phyloP scores from a whole-genome alignment of 2,797 vertebrate genomes.

The Artibeus jamaicensis region DNA sequence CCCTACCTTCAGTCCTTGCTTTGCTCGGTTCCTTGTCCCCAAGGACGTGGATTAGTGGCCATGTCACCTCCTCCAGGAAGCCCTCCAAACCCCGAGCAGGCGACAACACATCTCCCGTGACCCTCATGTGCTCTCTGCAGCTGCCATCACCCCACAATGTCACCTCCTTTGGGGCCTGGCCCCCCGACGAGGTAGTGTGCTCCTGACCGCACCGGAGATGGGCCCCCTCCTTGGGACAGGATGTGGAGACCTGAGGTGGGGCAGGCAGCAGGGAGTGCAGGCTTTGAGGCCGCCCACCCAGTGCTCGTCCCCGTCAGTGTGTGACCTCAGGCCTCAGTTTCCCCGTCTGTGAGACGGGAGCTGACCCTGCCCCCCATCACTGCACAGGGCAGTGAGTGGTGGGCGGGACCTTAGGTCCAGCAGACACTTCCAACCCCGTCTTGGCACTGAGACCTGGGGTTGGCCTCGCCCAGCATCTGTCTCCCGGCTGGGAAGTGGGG shows the following conservation, averaged over 20 bases:
- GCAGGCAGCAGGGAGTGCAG: accelerated
- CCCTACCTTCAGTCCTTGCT: neutral
- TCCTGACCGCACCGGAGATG: neutral
- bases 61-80: neutral
- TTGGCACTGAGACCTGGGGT: neutral
- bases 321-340: neutral
- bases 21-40: neutral
- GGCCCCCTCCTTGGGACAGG: accelerated
- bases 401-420: neutral
- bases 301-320: accelerated
- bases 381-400: neutral
- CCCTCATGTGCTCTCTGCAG: accelerated
- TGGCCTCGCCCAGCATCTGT: neutral
- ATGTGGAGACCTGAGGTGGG: accelerated
- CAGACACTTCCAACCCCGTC: accelerated
- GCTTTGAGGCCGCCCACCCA: neutral
- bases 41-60: neutral
- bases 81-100: neutral
- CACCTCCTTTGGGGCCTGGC: neutral
- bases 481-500: neutral
- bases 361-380: too few species aligned
- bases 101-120: neutral
- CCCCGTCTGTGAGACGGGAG: neutral
- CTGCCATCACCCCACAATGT: accelerated
- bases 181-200: accelerated